These are phyloP conservation scores for Pseudochirops cupreus DNA, from an alignment of 2,797 vertebrate species.

Conservation along the genomic window DNA sequence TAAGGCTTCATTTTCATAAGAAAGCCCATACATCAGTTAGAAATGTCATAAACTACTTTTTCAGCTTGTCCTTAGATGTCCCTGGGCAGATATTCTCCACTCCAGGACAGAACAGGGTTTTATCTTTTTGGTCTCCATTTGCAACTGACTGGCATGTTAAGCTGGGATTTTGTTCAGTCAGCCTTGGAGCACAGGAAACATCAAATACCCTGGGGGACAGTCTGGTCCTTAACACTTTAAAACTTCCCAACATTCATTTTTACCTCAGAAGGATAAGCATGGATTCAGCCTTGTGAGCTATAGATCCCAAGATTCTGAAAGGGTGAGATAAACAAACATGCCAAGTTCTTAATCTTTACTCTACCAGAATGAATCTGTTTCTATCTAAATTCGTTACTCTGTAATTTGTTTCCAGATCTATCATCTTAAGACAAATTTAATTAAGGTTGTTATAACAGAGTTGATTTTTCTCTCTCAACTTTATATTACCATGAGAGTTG, in stretches of 20 bases:
- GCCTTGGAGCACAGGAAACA: background rate
- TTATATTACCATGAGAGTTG: background rate
- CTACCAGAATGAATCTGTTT: background rate
- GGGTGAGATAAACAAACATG: conserved; percentile 20
- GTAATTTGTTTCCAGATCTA: conserved; percentile 29
- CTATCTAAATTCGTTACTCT: conserved; percentile 12
- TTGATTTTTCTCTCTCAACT: conserved; percentile 3
- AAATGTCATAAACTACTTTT: background rate
- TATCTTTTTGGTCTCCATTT: background rate
- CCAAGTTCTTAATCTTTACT: background rate
- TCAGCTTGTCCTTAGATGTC: background rate
- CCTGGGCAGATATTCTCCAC: background rate
- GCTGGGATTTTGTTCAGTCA: conserved; percentile 19
- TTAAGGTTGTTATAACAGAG: background rate
- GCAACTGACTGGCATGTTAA: conserved; percentile 1
- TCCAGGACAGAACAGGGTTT: background rate
- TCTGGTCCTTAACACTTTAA: background rate
- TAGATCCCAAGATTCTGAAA: conserved; percentile 11
- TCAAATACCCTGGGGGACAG: background rate
- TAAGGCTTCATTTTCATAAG: background rate
- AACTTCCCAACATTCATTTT: conserved; percentile 19
- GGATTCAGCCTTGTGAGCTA: conserved; percentile 1
- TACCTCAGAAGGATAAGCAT: conserved; percentile 27
- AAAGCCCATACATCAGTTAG: background rate
- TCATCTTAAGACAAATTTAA: conserved; percentile 19